phyloP scores from a whole-genome alignment of 1,140 invertebrate genomes.

The Dinoponera quadriceps region DNA sequence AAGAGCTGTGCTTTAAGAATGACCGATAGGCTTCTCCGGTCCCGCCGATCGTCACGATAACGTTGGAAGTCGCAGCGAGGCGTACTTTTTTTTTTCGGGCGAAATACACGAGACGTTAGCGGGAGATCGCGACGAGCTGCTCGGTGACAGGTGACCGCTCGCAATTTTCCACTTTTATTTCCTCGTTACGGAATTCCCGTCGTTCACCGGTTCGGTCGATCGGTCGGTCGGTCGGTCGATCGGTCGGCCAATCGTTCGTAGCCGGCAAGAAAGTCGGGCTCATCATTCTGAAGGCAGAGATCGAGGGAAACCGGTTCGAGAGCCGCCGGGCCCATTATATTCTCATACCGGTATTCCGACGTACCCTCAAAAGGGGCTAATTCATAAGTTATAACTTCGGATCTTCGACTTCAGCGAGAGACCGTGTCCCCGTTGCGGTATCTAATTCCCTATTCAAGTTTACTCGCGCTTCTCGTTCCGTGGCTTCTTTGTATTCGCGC shows the following conservation, averaged over 20 bases:
- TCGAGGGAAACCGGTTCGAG: slow-evolving; percentile 74
- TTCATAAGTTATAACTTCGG: slow-evolving; percentile 64
- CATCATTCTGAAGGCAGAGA: slow-evolving; percentile 72
- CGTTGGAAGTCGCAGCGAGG: background rate
- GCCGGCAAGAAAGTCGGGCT: slow-evolving; percentile 4
- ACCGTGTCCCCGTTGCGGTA: background rate
- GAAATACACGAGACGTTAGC: background rate
- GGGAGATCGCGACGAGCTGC: slow-evolving; percentile 2
- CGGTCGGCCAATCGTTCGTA: slow-evolving; percentile 23
- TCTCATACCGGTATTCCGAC: slow-evolving; percentile 40
- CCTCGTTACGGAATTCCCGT: slow-evolving; percentile 42
- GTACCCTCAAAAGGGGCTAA: slow-evolving; percentile 53
- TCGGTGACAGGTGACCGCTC: slow-evolving; percentile 36
- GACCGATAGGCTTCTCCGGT: slow-evolving; percentile 16
- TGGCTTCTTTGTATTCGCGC: background rate
- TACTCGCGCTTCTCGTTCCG: background rate
- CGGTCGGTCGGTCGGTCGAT: slow-evolving; percentile 27
- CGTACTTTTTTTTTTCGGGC: background rate
- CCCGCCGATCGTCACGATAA: slow-evolving; percentile 1
- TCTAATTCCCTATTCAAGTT: slow-evolving; percentile 25
- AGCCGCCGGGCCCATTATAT: slow-evolving; percentile 65
- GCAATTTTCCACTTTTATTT: slow-evolving; percentile 58
- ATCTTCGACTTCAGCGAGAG: slow-evolving; percentile 6
- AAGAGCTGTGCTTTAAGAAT: background rate
- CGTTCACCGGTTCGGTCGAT: background rate